Base-by-base conservation (phyloP, 53 echinoderm and acorn worm genomes). In the Crossaster papposus region DNA sequence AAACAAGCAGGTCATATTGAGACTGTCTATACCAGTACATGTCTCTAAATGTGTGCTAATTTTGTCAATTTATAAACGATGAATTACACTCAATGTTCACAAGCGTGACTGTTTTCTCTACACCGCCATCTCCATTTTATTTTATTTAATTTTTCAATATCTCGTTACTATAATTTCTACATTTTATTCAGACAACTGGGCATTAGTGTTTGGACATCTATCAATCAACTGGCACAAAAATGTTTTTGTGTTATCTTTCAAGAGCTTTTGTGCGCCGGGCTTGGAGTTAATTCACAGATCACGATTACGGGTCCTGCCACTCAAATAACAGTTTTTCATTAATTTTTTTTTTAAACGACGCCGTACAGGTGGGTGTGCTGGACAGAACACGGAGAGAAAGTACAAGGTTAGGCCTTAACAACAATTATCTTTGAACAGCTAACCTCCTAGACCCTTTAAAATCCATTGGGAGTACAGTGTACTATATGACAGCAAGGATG, bases 231-330 rank as follows among this genome's bases (percentile, higher is more conserved):
- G 58, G 17, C 58, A 58, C 12, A 8, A 58, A 58, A 44, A 23
- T 15, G 12, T 62, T n/a, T 68, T n/a, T 28, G 28, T 28, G 68
- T 68, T 68, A 68, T 68, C 68, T 68, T 26, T 68, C 24, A 28
- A 68, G 68, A 68, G 68, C 68, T 68, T 44, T 28, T 68, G 68
- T 68, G 68, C 22, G 28, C 68, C 68, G 22, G 68, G 68, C 68
- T 44, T 26, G 68, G 68, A 68, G 68, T 68, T 68, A 68, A 68
- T 68, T 68, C 68, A 68, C 68, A 68, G 68, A 68, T 68, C 68
- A 68, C 68, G 68, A 68, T 68, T 68, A 68, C 68, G 6, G 20
- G 5, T 68, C 24, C 68, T 68, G 68, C 28, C 68, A 68, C 68
- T 68, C 68, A 68, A 62, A 62, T n/a, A 44, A 44, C 44, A 44